Base-by-base conservation (phyloP, 2,888 invertebrate genomes). In the Cetonia aurata region DNA sequence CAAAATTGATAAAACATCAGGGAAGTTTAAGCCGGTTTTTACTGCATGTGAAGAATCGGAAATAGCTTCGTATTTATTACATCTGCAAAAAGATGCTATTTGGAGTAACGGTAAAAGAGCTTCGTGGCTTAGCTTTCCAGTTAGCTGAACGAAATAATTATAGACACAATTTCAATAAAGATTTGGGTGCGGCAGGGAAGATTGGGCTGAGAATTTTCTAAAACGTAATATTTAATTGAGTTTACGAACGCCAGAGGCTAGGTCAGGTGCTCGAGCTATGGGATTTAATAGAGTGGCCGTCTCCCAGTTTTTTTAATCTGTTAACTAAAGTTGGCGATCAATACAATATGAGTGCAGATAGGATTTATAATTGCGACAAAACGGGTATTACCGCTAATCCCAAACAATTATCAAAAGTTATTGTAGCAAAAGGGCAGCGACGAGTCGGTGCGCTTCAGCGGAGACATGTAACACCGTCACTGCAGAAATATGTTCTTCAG, bases 381-480 rank as follows among this genome's bases (percentile, higher is more conserved):
- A 79, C 78, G 19, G 77, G 78, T 6, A 70, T 80, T 37, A 76
- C 78, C 0, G 69, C 71, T 55, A 77, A 77, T 6, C 76, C 77
- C 0, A 79, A 78, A 68, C 71, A 71, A 19, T 73, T 69, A 17
- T 74, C 76, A 33, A 78, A 77, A 75, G 70, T 79, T 42, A 71
- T 80, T 10, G 78, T 78, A 37, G 3, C 37, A 4, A 37, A 37
- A 0, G 79, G 79, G 6, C 67, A 76, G 73, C 78, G 77, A 67
- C 79, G 81, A 74, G 77, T 80, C 1, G 78, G 78, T 1, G 71
- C 75, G 0, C 76, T 25, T 78, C 78, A 10, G 79, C 77, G 56
- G 80, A 82, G 69, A 46, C 79, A 76, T 56, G 72, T 25, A 33
- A 48, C 31, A 66, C 48, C 2, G 48, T 66, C n/a, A 67, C 72